Percentiles rank a stretch among this genome's conserved stretches.
Conservation (phyloP, 2,888 invertebrate genomes). For the Torymus auratus region DNA sequence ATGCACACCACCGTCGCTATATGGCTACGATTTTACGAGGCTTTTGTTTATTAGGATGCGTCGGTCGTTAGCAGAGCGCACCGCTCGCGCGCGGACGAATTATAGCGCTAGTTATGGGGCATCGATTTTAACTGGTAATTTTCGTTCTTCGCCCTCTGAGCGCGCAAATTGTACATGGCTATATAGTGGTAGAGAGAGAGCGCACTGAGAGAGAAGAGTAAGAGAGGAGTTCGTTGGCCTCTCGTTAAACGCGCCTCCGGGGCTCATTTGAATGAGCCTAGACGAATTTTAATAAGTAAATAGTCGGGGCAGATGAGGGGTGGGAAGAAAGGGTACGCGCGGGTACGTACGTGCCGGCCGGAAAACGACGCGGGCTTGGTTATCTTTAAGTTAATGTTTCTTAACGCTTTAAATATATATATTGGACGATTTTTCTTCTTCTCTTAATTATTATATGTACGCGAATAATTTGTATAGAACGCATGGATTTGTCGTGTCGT, state of each 20-base stretch:
- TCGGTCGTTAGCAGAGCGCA: background rate
- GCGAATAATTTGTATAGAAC: no score
- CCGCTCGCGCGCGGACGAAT: background rate
- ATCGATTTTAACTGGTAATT: slow-evolving; percentile 42
- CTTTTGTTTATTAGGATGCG: slow-evolving; percentile 29
- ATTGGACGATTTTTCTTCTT: no score
- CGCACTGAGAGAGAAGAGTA: no score
- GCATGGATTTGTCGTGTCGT: no score
- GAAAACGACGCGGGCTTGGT: no score
- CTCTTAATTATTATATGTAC: no score
- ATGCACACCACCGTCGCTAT: background rate
- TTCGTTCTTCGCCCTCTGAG: slow-evolving; percentile 16
- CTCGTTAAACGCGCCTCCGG: background rate
- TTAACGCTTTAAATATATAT: no score
- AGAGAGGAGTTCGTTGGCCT: background rate
- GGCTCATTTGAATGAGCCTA: background rate
- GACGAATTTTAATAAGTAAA: slow-evolving; percentile 5
- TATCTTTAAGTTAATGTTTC: no score
- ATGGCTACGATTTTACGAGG: slow-evolving; percentile 9
- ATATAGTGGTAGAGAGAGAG: no score
- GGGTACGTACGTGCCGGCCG: no score
- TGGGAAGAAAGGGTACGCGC: background rate
- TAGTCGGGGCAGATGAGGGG: background rate
- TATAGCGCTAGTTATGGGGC: slow-evolving; percentile 18
- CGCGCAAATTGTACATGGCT: background rate